phyloP scores from a whole-genome alignment of 1,140 invertebrate species.

The Ooceraea biroi region DNA sequence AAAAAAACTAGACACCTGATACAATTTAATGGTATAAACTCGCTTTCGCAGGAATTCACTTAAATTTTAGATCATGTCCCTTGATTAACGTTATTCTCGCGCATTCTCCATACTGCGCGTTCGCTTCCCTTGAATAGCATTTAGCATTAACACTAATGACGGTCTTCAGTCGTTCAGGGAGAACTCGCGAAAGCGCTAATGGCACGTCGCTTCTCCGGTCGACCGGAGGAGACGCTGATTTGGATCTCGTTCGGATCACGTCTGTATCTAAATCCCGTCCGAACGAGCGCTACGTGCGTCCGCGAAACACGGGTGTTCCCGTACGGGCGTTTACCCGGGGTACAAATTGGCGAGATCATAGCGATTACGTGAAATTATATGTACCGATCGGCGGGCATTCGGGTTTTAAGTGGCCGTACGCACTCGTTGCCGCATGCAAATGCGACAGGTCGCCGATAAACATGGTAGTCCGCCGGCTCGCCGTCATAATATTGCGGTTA shows the following conservation, averaged over 20 bases:
- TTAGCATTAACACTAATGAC: conserved; percentile 46
- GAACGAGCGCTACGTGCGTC: neutral
- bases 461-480: conserved; percentile 57
- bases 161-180: neutral
- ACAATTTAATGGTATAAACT: too few relatives aligned
- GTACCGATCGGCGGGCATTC: conserved; percentile 48
- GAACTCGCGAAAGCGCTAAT: conserved; percentile 25
- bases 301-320: neutral
- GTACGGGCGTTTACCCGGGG: conserved; percentile 1
- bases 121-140: neutral
- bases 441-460: conserved; percentile 72
- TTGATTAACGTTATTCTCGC: neutral
- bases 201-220: conserved; percentile 14
- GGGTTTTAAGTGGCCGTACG: conserved; percentile 43
- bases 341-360: conserved; percentile 58
- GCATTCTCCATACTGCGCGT: neutral
- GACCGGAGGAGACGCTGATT: conserved; percentile 25
- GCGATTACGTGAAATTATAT: conserved; percentile 61
- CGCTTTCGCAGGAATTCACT: conserved; percentile 19
- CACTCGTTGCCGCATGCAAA: conserved; percentile 66
- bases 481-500: conserved; percentile 72
- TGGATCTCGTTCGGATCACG: conserved; percentile 18
- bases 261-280: conserved; percentile 34
- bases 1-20: too few relatives aligned
- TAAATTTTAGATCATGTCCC: neutral